phyloP scores from a whole-genome alignment of 2,797 vertebrate genomes.

The Aythya fuligula region DNA sequence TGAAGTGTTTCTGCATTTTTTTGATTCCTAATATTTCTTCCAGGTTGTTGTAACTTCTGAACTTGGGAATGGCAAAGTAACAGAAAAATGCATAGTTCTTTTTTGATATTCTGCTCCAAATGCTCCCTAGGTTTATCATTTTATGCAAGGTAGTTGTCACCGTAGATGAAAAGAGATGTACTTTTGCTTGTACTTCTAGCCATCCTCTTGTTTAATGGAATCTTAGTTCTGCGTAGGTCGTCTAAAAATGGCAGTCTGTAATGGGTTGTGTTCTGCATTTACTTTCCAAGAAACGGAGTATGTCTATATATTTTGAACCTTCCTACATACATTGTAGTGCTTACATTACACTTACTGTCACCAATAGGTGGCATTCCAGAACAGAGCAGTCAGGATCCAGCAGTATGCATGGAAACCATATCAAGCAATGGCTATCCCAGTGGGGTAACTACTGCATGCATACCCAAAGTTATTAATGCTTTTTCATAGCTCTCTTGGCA shows the following conservation, averaged over 20 bases:
- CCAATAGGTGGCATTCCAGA: constrained; percentile 58
- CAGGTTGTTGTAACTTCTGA: not conserved
- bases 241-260: not conserved
- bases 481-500: not conserved
- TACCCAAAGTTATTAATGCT: not conserved
- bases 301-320: not conserved
- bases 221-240: not conserved
- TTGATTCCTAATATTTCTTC: not conserved
- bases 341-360: not conserved
- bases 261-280: not conserved
- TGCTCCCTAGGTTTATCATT: not conserved
- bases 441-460: not conserved
- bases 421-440: not conserved
- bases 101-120: not conserved
- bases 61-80: not conserved
- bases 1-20: not conserved
- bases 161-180: not conserved
- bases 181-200: not conserved
- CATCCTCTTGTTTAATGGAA: not conserved
- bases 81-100: not conserved
- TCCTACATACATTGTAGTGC: not conserved
- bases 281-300: not conserved
- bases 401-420: not conserved
- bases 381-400: not conserved
- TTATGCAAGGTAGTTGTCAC: not conserved